These are phyloP conservation scores for Axea sp. DNA, from an alignment of 2,888 invertebrate genomes.

Conservation along the genomic window DNA sequence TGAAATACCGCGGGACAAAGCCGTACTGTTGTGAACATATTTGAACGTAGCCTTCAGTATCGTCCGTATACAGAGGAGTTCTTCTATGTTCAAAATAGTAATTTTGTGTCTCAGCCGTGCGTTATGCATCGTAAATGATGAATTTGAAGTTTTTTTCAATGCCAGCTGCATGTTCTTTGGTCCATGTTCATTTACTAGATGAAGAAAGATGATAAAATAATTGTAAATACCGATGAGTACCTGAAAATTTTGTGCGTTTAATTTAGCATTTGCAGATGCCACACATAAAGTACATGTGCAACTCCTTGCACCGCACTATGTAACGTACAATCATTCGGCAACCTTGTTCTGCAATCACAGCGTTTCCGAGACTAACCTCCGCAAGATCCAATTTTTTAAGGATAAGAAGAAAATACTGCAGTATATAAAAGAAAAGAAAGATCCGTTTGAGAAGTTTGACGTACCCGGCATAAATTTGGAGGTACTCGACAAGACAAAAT, in stretches of 20 bases:
- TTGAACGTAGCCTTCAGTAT: too few relatives aligned
- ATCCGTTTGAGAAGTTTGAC: slow-evolving; percentile 85
- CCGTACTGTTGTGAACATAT: too few relatives aligned
- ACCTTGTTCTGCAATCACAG: slow-evolving; percentile 87
- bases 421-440: slow-evolving; percentile 87
- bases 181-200: slow-evolving; percentile 37
- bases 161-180: too few relatives aligned
- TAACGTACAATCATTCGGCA: slow-evolving; percentile 85
- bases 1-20: too few relatives aligned
- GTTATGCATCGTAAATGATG: too few relatives aligned
- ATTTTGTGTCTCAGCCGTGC: too few relatives aligned
- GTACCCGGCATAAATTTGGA: slow-evolving; percentile 68
- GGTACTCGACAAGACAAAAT: slow-evolving; percentile 49
- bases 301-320: slow-evolving; percentile 85
- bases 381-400: slow-evolving; percentile 88
- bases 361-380: slow-evolving; percentile 86
- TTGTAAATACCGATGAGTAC: slow-evolving; percentile 46
- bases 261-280: slow-evolving; percentile 63
- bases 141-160: too few relatives aligned
- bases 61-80: too few relatives aligned
- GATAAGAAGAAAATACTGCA: slow-evolving; percentile 88
- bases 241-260: slow-evolving; percentile 47
- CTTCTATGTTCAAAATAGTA: too few relatives aligned
- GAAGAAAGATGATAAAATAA: background rate
- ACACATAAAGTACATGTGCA: slow-evolving; percentile 82